Evolutionary conservation across 2,113 vertebrate species (phyloP).

Genomic region (Sinocyclocheilus anshuiensis): DNA sequence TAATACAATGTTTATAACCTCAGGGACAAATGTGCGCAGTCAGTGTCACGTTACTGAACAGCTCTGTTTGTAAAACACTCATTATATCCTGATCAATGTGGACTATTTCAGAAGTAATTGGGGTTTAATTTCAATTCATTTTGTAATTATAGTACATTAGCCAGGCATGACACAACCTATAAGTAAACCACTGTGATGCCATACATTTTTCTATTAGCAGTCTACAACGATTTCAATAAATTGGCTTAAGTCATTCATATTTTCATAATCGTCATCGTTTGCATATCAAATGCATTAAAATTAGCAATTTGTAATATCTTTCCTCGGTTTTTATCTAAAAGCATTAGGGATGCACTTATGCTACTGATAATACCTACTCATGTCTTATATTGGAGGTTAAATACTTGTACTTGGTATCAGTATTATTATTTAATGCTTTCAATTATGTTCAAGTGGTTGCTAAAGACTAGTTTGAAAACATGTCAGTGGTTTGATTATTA

Average conservation of each 20-base stretch:
- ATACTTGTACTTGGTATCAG: background rate
- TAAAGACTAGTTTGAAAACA: background rate
- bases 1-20: constrained; percentile 23
- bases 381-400: background rate
- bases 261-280: background rate
- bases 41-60: background rate
- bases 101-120: background rate
- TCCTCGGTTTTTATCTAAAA: background rate
- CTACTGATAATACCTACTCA: background rate
- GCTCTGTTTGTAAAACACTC: background rate
- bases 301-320: background rate
- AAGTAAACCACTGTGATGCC: background rate
- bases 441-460: background rate
- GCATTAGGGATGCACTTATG: background rate
- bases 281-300: background rate
- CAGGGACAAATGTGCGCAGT: background rate
- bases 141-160: background rate
- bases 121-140: background rate
- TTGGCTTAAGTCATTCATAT: background rate
- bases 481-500: background rate
- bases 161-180: background rate
- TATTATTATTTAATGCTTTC: background rate
- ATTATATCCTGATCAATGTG: background rate
- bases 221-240: background rate
- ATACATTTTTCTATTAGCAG: background rate